Evolutionary conservation across 1,140 invertebrate species (phyloP).

Genomic region (Formica selysi): DNA sequence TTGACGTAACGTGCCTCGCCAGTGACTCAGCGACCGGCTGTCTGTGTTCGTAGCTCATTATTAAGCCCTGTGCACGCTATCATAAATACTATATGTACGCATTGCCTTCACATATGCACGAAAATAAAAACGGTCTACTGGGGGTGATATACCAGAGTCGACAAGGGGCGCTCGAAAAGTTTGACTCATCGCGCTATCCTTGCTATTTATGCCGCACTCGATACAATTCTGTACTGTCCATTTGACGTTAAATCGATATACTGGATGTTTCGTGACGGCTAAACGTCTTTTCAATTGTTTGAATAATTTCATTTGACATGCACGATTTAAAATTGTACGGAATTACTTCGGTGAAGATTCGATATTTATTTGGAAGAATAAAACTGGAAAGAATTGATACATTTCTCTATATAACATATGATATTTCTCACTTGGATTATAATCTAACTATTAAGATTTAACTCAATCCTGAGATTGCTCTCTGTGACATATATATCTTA

Average conservation of each 20-base stretch:
- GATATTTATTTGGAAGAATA: not conserved
- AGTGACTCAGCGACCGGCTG: slow-evolving; percentile 70
- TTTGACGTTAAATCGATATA: slow-evolving; percentile 35
- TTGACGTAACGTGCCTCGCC: slow-evolving; percentile 28
- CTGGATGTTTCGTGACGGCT: slow-evolving; percentile 8
- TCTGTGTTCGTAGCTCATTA: slow-evolving; percentile 63
- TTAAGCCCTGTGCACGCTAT: slow-evolving; percentile 60
- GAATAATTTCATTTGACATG: slow-evolving; percentile 3
- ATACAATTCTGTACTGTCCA: not conserved
- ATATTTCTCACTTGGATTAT: not conserved
- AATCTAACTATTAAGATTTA: not conserved
- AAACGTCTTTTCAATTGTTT: not conserved
- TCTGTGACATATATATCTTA: not conserved
- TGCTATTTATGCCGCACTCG: not conserved
- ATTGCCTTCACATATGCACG: slow-evolving; percentile 1
- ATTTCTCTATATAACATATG: not conserved
- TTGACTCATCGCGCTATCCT: slow-evolving; percentile 43
- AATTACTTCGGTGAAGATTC: not conserved
- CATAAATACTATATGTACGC: slow-evolving; percentile 63
- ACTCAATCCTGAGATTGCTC: not conserved
- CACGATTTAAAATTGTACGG: not conserved
- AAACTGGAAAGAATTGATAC: not conserved
- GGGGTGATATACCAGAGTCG: slow-evolving; percentile 33
- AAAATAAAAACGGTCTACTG: slow-evolving; percentile 56
- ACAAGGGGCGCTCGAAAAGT: slow-evolving; percentile 27